Conservation (phyloP, 1,140 invertebrate genomes). For the Bicyclus anynana region DNA sequence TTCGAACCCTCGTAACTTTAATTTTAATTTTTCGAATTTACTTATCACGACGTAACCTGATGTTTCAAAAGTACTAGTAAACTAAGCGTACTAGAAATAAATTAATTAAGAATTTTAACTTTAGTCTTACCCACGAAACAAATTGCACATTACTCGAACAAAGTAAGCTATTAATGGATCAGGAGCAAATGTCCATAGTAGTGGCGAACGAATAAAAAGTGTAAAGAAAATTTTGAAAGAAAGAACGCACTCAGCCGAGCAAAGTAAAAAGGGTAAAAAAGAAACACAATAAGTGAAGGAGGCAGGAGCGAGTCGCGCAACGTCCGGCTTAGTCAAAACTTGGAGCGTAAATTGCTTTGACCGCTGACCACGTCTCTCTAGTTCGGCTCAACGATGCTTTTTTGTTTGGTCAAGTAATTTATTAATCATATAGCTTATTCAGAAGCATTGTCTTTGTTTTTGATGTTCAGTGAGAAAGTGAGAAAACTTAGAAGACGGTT, state of each 20-base stretch:
- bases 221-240: constrained; percentile 58
- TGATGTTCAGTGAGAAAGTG: too few species aligned
- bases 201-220: constrained; percentile 57
- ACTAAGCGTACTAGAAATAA: too few species aligned
- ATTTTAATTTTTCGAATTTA: too few species aligned
- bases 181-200: constrained; percentile 60
- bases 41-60: too few species aligned
- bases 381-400: constrained; percentile 29
- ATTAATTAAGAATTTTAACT: too few species aligned
- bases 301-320: constrained; percentile 43
- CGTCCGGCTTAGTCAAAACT: constrained; percentile 59
- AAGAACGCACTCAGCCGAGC: constrained; percentile 57
- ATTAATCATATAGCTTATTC: too few species aligned
- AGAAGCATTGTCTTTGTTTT: too few species aligned
- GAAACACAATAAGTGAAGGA: constrained; percentile 59
- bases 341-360: constrained; percentile 49
- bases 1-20: too few species aligned
- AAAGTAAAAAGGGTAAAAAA: constrained; percentile 58
- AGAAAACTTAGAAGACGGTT: too few species aligned
- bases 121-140: not conserved
- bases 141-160: constrained; percentile 6
- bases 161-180: constrained; percentile 25
- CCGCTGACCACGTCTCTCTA: constrained; percentile 53
- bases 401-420: constrained; percentile 17
- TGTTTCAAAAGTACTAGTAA: too few species aligned